Conservation (phyloP, 2,113 vertebrate species). For the Myotis brandtii region DNA sequence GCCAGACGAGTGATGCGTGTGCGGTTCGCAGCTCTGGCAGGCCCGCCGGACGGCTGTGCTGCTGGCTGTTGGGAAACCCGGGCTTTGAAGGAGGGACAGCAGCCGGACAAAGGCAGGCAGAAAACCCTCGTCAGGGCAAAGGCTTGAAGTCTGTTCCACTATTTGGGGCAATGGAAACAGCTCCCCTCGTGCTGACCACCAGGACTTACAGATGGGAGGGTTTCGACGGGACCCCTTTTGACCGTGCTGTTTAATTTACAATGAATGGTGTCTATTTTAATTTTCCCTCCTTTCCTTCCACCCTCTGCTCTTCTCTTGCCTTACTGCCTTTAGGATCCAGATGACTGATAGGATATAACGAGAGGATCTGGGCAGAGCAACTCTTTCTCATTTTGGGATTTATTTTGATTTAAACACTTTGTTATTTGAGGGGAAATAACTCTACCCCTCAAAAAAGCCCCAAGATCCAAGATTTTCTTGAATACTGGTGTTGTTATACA, state of each 20-base stretch:
- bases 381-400: constrained; percentile 18
- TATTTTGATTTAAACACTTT: not conserved
- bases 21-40: constrained; percentile 65
- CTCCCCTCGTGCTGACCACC: constrained; percentile 13
- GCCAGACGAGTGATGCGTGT: constrained; percentile 79
- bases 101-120: constrained; percentile 34
- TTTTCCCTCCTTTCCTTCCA: not conserved
- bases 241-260: rapidly evolving
- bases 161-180: constrained; percentile 2
- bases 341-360: not conserved
- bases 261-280: not conserved
- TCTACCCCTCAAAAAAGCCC: not conserved
- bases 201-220: not conserved
- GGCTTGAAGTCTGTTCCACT: constrained; percentile 34
- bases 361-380: constrained; percentile 20
- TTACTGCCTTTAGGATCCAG: not conserved
- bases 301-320: not conserved
- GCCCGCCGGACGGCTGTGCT: constrained; percentile 76
- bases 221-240: not conserved
- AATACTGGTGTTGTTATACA: not conserved
- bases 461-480: not conserved
- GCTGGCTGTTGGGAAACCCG: constrained; percentile 70
- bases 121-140: constrained; percentile 31
- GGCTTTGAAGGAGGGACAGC: constrained; percentile 66
- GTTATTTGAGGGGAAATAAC: not conserved